A percentile compares a stretch with the other conserved stretches of the same genome.
Conservation (phyloP, 2,113 vertebrate genomes). For the Dipodomys spectabilis region DNA sequence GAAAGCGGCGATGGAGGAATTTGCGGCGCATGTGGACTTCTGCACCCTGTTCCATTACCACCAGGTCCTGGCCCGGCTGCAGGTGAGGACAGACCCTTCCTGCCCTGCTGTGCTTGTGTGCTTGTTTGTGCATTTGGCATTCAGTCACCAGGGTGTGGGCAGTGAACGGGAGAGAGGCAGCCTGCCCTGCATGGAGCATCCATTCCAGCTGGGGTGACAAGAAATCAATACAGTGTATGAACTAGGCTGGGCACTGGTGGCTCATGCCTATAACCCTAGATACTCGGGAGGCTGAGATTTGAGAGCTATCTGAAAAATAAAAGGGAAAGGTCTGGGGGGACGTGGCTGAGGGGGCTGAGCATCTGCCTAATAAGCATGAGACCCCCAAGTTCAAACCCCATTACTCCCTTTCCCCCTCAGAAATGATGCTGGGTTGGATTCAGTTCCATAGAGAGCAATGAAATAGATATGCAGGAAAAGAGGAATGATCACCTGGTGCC, state of each 20-base stretch:
- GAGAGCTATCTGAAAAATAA: no score
- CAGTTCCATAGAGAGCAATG: no score
- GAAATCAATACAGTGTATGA: neutral
- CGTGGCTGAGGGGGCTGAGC: no score
- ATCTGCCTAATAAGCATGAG: no score
- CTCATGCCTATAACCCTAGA: no score
- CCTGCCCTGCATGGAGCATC: fast-evolving
- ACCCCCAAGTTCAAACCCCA: no score
- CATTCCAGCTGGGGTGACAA: neutral
- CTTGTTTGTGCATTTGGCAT: neutral
- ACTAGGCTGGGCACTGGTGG: neutral
- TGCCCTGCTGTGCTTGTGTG: neutral
- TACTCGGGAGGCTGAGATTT: no score
- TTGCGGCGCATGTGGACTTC: slow-evolving; percentile 77
- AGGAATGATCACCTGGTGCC: no score
- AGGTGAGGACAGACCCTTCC: slow-evolving; percentile 60
- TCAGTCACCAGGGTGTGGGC: neutral
- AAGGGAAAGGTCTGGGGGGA: no score
- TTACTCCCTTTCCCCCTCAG: no score
- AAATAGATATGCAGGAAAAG: no score
- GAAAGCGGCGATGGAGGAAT: slow-evolving; percentile 71
- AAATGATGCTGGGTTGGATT: no score
- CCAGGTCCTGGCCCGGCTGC: slow-evolving; percentile 73
- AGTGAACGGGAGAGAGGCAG: neutral
- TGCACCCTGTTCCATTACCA: slow-evolving; percentile 82